Conservation (phyloP, 2,797 vertebrate species). For the Rhabdomys pumilio region DNA sequence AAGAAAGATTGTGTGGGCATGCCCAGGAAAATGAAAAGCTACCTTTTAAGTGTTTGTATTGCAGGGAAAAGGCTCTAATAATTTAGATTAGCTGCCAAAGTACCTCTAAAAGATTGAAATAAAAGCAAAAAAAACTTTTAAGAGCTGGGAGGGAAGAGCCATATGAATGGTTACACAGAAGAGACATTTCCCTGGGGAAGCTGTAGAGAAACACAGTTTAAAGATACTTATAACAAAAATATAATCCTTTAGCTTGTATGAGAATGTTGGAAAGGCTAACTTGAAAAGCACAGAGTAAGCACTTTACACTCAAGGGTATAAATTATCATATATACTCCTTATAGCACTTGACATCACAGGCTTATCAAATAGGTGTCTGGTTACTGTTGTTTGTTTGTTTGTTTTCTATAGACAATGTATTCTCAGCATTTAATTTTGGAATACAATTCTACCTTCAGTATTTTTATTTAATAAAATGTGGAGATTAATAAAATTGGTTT, state of each 20-base stretch:
- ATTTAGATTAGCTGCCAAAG: constrained; percentile 70
- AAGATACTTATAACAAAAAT: constrained; percentile 55
- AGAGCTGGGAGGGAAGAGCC: background rate
- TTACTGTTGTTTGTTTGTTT: background rate
- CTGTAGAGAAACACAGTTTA: constrained; percentile 49
- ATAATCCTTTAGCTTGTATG: constrained; percentile 15
- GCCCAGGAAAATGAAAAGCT: constrained; percentile 63
- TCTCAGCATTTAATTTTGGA: constrained; percentile 47
- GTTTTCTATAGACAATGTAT: background rate
- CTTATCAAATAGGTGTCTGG: background rate
- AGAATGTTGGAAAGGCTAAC: constrained; percentile 7
- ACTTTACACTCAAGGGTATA: background rate
- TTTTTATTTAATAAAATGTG: constrained; percentile 13
- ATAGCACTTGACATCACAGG: background rate
- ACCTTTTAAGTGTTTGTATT: constrained; percentile 67
- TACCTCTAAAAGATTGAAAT: constrained; percentile 51
- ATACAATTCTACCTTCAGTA: background rate
- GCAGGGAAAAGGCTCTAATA: constrained; percentile 48
- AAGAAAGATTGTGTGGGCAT: background rate
- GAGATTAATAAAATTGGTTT: background rate
- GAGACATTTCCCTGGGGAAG: constrained; percentile 47
- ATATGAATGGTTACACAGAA: constrained; percentile 24
- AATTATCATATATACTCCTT: background rate
- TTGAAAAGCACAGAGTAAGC: background rate
- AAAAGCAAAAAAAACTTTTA: constrained; percentile 68